Evolutionary conservation across 1,140 invertebrate species (phyloP), one percentile per base, ranked within the genome.

Genomic region (Campoletis sonorensis): DNA sequence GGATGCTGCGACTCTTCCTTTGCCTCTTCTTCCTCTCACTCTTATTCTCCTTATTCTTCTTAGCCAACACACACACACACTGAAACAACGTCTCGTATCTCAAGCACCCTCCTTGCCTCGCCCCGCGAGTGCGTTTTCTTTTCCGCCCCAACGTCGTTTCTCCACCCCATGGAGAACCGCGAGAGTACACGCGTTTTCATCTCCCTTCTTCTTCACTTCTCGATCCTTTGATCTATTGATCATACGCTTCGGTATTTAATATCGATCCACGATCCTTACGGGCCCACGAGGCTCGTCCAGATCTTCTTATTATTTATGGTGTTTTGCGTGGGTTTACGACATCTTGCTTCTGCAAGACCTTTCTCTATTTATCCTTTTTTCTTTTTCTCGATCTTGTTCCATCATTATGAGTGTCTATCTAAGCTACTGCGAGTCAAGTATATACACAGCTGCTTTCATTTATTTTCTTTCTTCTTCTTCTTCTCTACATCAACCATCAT

Each of bases 211-310:
- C 40, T 45, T 13, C 40, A 10, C 40, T 45, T 45, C 40, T 45
- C 40, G 58, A 70, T 79, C 54, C 51, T 83, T 84, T 82, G 83
- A 83, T 83, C 82, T 81, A 85, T 84, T 75, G 80, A 86, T 85
- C 83, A 85, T 7, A 67, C 72, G 73, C 79, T 73, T 68, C 61
- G 49, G 75, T 83, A 83, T 79, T 83, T 78, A 83, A 80, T 83
- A 64, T 76, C 73, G 73, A 61, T 77, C 54, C 72, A 13, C 37
- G 40, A 49, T 49, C 37, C 33, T 37, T 18, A 40, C 70, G 37
- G 45, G 8, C 37, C 30, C 5, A 26, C n/a, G 26, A 49, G 40
- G 21, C 11, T 40, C 10, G 26, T 58, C n/a, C 3, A 27, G 5
- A 2, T 15, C n/a, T 13, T 2, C 23, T 23, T 10, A 64, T 26